Conservation (phyloP, 1,140 invertebrate species). For the Musca domestica region DNA sequence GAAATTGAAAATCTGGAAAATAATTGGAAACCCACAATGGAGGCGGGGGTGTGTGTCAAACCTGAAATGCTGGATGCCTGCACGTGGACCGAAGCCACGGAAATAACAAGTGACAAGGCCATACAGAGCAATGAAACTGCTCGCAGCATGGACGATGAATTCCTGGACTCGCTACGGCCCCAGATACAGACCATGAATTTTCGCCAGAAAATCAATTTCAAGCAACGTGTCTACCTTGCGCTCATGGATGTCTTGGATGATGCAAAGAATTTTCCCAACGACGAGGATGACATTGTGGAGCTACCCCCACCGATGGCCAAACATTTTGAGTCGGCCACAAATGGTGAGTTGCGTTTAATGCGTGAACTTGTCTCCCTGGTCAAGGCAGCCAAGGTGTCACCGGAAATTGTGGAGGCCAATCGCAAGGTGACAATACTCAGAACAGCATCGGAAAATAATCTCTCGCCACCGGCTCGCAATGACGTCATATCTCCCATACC, state of each 20-base stretch:
- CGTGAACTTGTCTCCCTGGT: slow-evolving; percentile 1
- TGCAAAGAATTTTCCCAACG: not conserved
- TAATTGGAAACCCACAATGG: not conserved
- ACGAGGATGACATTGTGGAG: not conserved
- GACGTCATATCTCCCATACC: too few species aligned
- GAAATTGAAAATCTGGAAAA: not conserved
- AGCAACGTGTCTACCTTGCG: not conserved
- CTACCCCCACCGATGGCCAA: too few species aligned
- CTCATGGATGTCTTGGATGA: slow-evolving; percentile 17
- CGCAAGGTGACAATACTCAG: not conserved
- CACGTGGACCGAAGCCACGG: too few species aligned
- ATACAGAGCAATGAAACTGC: not conserved
- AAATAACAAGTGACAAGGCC: too few species aligned
- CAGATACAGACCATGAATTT: not conserved
- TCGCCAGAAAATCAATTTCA: slow-evolving; percentile 10
- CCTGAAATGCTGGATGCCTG: not conserved
- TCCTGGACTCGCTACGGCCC: not conserved
- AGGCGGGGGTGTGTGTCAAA: not conserved
- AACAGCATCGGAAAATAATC: not conserved
- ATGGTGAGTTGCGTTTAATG: slow-evolving; percentile 4
- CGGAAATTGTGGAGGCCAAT: not conserved
- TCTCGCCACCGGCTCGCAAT: too few species aligned
- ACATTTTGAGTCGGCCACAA: not conserved
- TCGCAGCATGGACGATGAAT: not conserved
- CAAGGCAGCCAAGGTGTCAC: not conserved